Percentiles rank a stretch among this genome's conserved stretches.
Conservation (phyloP, 1,140 invertebrate genomes). For the Propsilocerus akamusi region DNA sequence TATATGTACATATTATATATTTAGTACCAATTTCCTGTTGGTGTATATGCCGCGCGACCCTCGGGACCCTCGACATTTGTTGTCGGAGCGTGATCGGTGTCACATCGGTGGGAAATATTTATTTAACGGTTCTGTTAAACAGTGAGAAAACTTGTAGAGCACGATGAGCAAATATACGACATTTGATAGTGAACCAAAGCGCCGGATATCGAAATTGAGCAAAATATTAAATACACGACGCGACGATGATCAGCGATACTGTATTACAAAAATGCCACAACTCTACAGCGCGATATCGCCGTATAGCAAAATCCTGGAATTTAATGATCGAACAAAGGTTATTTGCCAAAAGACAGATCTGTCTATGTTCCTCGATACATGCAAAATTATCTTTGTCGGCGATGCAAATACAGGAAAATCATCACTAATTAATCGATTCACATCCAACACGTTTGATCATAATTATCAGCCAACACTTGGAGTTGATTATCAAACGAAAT, state of each 20-base stretch:
- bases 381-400: neutral
- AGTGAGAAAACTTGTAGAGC: neutral
- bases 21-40: conserved; percentile 2
- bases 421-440: neutral
- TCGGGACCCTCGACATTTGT: neutral
- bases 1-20: no score
- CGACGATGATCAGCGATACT: neutral
- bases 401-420: neutral
- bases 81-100: neutral
- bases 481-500: neutral
- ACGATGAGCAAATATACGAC: neutral
- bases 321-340: neutral
- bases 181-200: neutral
- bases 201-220: neutral
- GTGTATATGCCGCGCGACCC: neutral
- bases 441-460: neutral
- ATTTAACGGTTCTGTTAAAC: neutral
- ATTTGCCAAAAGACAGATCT: neutral
- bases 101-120: neutral
- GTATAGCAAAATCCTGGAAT: neutral
- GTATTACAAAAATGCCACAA: neutral
- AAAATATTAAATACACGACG: neutral
- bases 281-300: neutral
- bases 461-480: neutral
- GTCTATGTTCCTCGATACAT: neutral